phyloP scores from a whole-genome alignment of 2,888 invertebrate genomes.

The Eupithecia centaureata region DNA sequence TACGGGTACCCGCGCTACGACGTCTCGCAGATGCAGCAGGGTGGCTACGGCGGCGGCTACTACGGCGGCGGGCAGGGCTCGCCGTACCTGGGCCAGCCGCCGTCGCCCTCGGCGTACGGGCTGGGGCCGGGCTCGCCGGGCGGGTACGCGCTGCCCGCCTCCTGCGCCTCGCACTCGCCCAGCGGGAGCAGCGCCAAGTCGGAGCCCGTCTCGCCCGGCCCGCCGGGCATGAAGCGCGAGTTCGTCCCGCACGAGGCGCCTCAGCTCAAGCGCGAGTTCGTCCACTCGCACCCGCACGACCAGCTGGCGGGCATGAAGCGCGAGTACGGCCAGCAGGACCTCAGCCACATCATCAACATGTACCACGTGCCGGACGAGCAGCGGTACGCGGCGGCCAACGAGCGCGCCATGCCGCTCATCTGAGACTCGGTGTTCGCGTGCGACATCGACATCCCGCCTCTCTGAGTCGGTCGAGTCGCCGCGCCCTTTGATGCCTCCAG shows the following conservation, averaged over 20 bases:
- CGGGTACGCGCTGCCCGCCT: slow-evolving; percentile 86
- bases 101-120: slow-evolving; percentile 87
- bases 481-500: slow-evolving; percentile 72
- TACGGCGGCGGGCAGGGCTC: slow-evolving; percentile 89
- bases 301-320: slow-evolving; percentile 85
- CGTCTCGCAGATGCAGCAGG: slow-evolving; percentile 93
- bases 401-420: slow-evolving; percentile 86
- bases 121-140: slow-evolving; percentile 86
- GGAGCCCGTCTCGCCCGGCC: slow-evolving; percentile 93
- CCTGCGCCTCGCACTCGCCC: slow-evolving; percentile 91
- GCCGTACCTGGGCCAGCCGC: slow-evolving; percentile 89
- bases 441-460: slow-evolving; percentile 86
- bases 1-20: slow-evolving; percentile 95
- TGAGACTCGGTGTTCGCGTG: slow-evolving; percentile 87
- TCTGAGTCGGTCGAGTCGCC: slow-evolving; percentile 81
- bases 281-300: slow-evolving; percentile 76
- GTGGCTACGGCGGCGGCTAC: slow-evolving; percentile 89
- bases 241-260: slow-evolving; percentile 78
- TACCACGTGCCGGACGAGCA: slow-evolving; percentile 87
- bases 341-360: slow-evolving; percentile 87
- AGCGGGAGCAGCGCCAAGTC: slow-evolving; percentile 95
- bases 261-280: slow-evolving; percentile 83
- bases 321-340: slow-evolving; percentile 87
- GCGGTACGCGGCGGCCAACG: slow-evolving; percentile 84
- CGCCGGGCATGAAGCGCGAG: slow-evolving; percentile 83